Conservation (phyloP, 2,888 invertebrate species). For the Sinotaia quadrata region DNA sequence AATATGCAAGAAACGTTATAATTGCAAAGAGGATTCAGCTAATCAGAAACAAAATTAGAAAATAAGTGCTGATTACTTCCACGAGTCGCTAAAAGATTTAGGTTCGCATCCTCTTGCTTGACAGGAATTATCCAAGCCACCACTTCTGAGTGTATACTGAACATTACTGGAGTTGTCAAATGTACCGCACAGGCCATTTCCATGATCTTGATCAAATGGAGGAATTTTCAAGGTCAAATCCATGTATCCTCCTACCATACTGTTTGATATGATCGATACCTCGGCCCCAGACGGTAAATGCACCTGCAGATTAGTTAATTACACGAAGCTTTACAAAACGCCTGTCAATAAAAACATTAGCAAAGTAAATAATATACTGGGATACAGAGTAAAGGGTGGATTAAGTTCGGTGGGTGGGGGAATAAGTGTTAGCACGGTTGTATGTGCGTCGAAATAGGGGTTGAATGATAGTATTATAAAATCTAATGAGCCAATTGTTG, state of each 20-base stretch:
- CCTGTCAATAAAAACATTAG: no score
- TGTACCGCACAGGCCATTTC: slow-evolving; percentile 36
- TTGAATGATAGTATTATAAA: no score
- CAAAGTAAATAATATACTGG: no score
- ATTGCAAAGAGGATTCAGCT: no score
- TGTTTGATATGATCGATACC: slow-evolving; percentile 18
- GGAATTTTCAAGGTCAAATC: slow-evolving; percentile 33
- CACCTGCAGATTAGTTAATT: slow-evolving; percentile 24
- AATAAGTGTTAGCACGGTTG: no score
- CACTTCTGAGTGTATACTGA: slow-evolving; percentile 27
- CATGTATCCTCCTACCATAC: background rate
- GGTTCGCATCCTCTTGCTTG: slow-evolving; percentile 1
- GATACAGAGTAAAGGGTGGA: no score
- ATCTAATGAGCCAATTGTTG: no score
- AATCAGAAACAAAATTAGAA: no score
- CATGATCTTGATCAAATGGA: slow-evolving; percentile 26
- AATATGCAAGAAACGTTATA: no score
- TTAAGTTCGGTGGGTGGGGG: no score
- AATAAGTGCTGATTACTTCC: slow-evolving; percentile 35
- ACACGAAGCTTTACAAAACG: no score
- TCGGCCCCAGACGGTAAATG: slow-evolving; percentile 32
- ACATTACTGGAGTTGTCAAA: slow-evolving; percentile 31
- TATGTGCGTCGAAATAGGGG: no score
- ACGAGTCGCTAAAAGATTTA: slow-evolving; percentile 21
- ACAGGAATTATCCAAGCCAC: slow-evolving; percentile 13